phyloP scores from a whole-genome alignment of 2,113 vertebrate genomes.

The Oryzias melastigma region DNA sequence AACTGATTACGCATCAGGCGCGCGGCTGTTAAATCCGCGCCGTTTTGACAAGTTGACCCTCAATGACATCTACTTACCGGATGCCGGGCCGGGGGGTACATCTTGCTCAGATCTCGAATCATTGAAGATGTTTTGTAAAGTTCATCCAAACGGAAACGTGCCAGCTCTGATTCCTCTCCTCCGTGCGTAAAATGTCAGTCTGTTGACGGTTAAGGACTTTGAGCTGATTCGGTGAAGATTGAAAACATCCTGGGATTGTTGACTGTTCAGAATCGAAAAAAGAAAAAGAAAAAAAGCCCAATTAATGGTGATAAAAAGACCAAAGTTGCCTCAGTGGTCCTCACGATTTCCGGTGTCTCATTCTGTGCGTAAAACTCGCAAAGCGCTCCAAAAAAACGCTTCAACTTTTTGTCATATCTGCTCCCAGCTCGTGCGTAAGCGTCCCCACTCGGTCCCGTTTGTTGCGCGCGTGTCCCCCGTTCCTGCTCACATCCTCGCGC shows the following conservation, averaged over 20 bases:
- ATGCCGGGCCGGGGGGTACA: slow-evolving; percentile 74
- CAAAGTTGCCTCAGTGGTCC: slow-evolving; percentile 32
- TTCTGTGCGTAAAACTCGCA: slow-evolving; percentile 10
- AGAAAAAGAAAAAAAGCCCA: slow-evolving; percentile 42
- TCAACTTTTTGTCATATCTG: slow-evolving; percentile 36
- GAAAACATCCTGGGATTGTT: slow-evolving; percentile 41
- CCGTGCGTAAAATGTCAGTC: slow-evolving; percentile 55
- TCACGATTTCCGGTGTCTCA: slow-evolving; percentile 26
- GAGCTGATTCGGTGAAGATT: slow-evolving; percentile 19
- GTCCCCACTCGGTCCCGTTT: slow-evolving; percentile 34
- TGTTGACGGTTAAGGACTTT: slow-evolving; percentile 17
- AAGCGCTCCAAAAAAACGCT: no score
- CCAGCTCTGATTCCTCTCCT: slow-evolving; percentile 2
- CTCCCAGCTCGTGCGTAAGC: slow-evolving; percentile 33
- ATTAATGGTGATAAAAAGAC: slow-evolving; percentile 1
- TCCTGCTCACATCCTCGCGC: slow-evolving; percentile 39
- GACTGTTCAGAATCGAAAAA: not conserved
- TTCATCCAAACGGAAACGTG: slow-evolving; percentile 50
- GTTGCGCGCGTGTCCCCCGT: slow-evolving; percentile 35
- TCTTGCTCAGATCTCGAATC: slow-evolving; percentile 78
- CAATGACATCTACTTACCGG: slow-evolving; percentile 62
- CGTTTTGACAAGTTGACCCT: slow-evolving; percentile 34
- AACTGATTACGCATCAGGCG: slow-evolving; percentile 62
- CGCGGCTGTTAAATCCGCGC: slow-evolving; percentile 49
- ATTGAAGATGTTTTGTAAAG: slow-evolving; percentile 61